Base-by-base conservation (phyloP, 2,797 vertebrate species). In the Peromyscus aztecus region DNA sequence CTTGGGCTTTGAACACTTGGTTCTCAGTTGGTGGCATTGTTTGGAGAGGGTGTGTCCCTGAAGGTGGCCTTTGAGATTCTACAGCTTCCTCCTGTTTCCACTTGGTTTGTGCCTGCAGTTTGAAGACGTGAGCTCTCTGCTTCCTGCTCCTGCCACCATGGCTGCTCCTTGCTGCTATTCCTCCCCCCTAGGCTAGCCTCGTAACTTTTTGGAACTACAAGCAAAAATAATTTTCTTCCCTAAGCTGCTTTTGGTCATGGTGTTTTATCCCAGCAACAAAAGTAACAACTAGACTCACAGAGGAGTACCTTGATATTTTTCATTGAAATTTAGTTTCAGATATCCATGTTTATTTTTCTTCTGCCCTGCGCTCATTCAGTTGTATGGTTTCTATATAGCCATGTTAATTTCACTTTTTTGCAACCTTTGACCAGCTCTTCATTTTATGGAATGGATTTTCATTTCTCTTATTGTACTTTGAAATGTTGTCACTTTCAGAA, bases 401-500 rank as follows among this genome's bases (percentile, higher is more conserved):
- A 43, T 43, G 2, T 65, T 94, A 46, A 90, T 55, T 86, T 89
- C 7, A 94, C 19, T 59, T 63, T 90, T 85, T 86, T 31, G 17
- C 46, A 73, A 52, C 24, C 43, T 67, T 12, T 57, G 40, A 82
- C 29, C 21, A 91, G 43, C 29, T 89, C 29, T 77, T 85, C 11
- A 90, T n/a, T 49, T 19, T 37, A 52, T 65, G 8, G 40, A 83
- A 84, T 83, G 6, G 61, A 80, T 97, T 97, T 92, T 90, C 31
- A 92, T 73, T 88, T 88, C 9, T 34, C 55, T 73, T 95, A 89
- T 69, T 92, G 1, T 81, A 59, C 69, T 80, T 67, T 88, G 37
- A 86, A 13, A 65, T 84, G 31, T 71, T 90, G 69, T 31, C 69
- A 63, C 71, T 95, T 86, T 94, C 61, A 82, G 34, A 93, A 75